Evolutionary conservation across 2,113 vertebrate species (phyloP).

Genomic region (Coregonus clupeaformis): DNA sequence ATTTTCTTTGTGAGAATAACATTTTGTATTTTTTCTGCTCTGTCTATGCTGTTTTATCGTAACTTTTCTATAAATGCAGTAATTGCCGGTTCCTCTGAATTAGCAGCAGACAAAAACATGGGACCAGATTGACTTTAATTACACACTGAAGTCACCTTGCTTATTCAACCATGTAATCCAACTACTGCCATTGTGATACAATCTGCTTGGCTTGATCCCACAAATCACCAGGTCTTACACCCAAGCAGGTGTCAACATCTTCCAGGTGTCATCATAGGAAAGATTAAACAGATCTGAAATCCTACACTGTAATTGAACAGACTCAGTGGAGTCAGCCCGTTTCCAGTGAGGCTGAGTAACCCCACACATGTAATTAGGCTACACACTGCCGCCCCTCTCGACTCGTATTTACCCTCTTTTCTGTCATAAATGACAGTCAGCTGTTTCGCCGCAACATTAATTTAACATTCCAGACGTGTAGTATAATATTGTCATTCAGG

Average conservation of each 20-base stretch:
- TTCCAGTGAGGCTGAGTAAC: slow-evolving; percentile 40
- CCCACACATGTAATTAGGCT: slow-evolving; percentile 41
- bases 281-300: slow-evolving; percentile 31
- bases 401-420: slow-evolving; percentile 26
- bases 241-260: slow-evolving; percentile 36
- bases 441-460: slow-evolving; percentile 22
- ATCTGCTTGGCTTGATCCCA: slow-evolving; percentile 16
- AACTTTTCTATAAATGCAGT: neutral
- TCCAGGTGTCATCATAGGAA: slow-evolving; percentile 39
- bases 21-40: too few relatives aligned
- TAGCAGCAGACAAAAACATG: slow-evolving; percentile 22
- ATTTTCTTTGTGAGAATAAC: neutral
- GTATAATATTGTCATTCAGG: slow-evolving; percentile 6
- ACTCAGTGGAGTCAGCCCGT: slow-evolving; percentile 41
- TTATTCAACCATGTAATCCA: slow-evolving; percentile 27
- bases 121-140: slow-evolving; percentile 39
- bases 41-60: too few relatives aligned
- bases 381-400: neutral
- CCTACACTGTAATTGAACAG: slow-evolving; percentile 53
- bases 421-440: slow-evolving; percentile 16
- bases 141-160: slow-evolving; percentile 37
- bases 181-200: slow-evolving; percentile 38
- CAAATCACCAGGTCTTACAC: neutral
- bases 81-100: slow-evolving; percentile 11
- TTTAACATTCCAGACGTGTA: slow-evolving; percentile 13